A percentile compares a stretch with the other conserved stretches of the same genome.
Evolutionary conservation across 2,797 vertebrate species (phyloP).

Genomic region (Pampus argenteus): DNA sequence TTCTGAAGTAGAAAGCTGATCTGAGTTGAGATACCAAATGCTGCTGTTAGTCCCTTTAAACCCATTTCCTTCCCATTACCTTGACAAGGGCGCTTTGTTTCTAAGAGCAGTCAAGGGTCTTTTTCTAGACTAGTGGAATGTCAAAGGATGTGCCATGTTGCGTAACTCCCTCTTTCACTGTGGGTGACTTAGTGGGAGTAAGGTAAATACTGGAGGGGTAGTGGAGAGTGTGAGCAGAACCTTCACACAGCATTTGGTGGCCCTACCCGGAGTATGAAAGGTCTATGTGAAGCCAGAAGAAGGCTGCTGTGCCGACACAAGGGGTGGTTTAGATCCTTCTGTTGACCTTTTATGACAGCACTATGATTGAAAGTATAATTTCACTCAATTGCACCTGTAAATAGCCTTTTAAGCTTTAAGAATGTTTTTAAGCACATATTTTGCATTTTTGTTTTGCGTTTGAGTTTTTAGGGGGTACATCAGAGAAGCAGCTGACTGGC

Average conservation of each 20-base stretch:
- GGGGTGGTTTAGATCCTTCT: conserved; percentile 26
- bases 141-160: conserved; percentile 70
- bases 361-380: conserved; percentile 13
- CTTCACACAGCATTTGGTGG: conserved; percentile 54
- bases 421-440: conserved; percentile 4
- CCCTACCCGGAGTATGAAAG: conserved; percentile 20
- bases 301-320: conserved; percentile 44
- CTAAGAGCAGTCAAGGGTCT: conserved; percentile 55
- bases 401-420: background rate
- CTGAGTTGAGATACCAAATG: conserved; percentile 20
- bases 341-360: conserved; percentile 39
- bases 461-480: background rate
- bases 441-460: conserved; percentile 5
- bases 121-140: conserved; percentile 67
- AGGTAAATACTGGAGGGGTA: conserved; percentile 64
- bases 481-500: background rate
- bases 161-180: conserved; percentile 61
- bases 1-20: conserved; percentile 30
- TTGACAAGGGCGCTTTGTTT: conserved; percentile 70
- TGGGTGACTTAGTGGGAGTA: conserved; percentile 47
- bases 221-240: conserved; percentile 39
- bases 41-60: conserved; percentile 32
- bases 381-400: background rate
- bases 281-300: conserved; percentile 33
- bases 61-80: conserved; percentile 61